phyloP scores from a whole-genome alignment of 30 jellyfish, hydroid and myxozoan genomes.

The Pseudorhiza aurosa region DNA sequence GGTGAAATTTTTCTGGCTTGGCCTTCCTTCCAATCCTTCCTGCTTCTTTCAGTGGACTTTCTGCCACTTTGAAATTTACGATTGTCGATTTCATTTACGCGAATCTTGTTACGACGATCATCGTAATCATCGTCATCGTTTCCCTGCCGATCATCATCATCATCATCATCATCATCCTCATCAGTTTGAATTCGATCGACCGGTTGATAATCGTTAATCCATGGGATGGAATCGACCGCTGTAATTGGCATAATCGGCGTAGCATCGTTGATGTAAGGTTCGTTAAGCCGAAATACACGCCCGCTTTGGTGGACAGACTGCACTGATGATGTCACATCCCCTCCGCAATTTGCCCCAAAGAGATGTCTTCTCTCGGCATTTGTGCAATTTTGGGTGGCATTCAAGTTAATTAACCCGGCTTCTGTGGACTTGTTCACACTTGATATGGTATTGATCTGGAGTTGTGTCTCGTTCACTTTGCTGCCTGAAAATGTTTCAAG shows the following conservation, averaged over 20 bases:
- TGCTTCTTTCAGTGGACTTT: too few species aligned
- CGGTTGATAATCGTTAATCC: constrained; percentile 72
- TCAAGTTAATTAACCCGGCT: neutral
- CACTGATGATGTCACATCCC: constrained; percentile 4
- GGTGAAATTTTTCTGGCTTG: too few species aligned
- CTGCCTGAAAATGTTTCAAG: too few species aligned
- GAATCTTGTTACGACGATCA: constrained; percentile 25
- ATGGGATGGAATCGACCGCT: constrained; percentile 37
- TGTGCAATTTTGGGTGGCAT: constrained; percentile 5
- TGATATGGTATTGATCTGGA: too few species aligned
- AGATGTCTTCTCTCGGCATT: constrained; percentile 5
- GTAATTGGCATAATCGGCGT: constrained; percentile 52
- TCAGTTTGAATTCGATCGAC: constrained; percentile 34
- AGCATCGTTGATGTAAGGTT: constrained; percentile 51
- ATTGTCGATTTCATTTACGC: too few species aligned
- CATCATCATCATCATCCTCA: constrained; percentile 6
- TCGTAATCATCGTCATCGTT: neutral
- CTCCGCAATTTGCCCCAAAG: neutral
- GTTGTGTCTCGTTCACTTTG: too few species aligned
- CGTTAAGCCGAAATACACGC: constrained; percentile 48
- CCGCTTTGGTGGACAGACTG: neutral
- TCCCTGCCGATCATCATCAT: neutral
- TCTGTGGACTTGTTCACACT: neutral
- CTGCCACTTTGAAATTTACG: too few species aligned
- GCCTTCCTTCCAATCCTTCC: too few species aligned